Evolutionary conservation across 2,888 invertebrate species (phyloP).

Genomic region (Meandrusa payeni): DNA sequence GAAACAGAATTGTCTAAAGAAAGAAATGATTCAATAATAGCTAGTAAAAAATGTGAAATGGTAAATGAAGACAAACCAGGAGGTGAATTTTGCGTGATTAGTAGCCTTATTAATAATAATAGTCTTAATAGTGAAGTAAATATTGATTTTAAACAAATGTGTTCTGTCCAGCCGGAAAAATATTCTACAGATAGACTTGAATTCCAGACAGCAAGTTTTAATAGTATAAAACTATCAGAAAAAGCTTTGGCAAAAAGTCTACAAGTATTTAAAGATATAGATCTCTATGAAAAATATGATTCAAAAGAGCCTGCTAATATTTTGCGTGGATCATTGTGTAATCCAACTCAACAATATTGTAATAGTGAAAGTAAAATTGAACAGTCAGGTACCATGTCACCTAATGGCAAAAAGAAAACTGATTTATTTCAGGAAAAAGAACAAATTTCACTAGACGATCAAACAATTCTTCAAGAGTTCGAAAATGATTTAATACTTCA

Average conservation of each 20-base stretch:
- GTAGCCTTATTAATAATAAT: conserved; percentile 2
- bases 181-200: too few relatives aligned
- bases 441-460: conserved; percentile 17
- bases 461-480: conserved; percentile 24
- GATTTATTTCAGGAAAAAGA: conserved; percentile 16
- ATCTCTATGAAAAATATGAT: conserved; percentile 19
- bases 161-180: too few relatives aligned
- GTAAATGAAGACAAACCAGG: conserved; percentile 21
- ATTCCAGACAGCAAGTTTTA: conserved; percentile 50
- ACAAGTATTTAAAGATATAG: conserved; percentile 32
- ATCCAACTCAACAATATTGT: not conserved
- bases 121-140: too few relatives aligned
- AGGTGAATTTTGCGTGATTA: conserved; percentile 3
- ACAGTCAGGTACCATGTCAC: not conserved
- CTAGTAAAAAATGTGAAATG: conserved; percentile 13
- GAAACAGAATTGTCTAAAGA: conserved; percentile 5
- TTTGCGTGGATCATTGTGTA: not conserved
- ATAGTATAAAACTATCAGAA: conserved; percentile 41
- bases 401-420: not conserved
- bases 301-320: not conserved
- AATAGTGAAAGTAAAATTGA: conserved; percentile 1
- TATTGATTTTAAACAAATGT: too few relatives aligned
- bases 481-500: conserved; percentile 22
- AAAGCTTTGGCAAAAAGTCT: conserved; percentile 35
- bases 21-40: too few relatives aligned